These are phyloP conservation scores for Forpus xanthops DNA, from an alignment of 2,797 vertebrate genomes.

Conservation along the genomic window DNA sequence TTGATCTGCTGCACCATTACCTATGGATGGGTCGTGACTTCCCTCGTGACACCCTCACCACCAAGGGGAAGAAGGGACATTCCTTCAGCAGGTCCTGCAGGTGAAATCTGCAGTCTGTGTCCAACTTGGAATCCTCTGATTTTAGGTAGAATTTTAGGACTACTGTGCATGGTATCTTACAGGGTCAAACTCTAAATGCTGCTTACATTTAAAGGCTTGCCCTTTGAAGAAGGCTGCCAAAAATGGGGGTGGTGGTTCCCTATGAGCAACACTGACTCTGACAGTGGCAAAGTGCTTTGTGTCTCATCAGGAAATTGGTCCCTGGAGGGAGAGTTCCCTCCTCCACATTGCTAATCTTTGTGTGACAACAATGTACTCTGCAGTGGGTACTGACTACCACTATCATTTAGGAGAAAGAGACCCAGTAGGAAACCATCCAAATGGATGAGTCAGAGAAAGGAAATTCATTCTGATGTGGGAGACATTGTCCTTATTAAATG, in stretches of 20 bases:
- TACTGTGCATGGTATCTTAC: rapidly evolving
- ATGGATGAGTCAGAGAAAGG: constrained; percentile 3
- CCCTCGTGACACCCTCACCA: neutral
- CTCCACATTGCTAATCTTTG: neutral
- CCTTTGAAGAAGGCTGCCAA: neutral
- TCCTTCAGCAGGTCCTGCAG: neutral
- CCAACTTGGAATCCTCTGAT: neutral
- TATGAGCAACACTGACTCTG: neutral
- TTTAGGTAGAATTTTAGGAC: neutral
- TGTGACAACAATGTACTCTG: neutral
- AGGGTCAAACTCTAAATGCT: neutral
- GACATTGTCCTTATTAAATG: neutral
- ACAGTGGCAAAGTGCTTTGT: neutral
- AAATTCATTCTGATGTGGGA: neutral
- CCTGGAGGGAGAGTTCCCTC: neutral
- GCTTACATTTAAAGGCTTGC: neutral
- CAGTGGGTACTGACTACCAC: neutral
- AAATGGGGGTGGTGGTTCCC: neutral
- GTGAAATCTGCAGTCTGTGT: neutral
- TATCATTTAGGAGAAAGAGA: neutral
- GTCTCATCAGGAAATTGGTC: neutral
- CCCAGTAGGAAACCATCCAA: neutral
- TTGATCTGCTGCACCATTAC: neutral
- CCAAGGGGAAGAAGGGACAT: neutral
- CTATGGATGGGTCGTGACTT: rapidly evolving